Base-by-base conservation (phyloP, 2,113 vertebrate genomes). In the Melanerpes formicivorus region DNA sequence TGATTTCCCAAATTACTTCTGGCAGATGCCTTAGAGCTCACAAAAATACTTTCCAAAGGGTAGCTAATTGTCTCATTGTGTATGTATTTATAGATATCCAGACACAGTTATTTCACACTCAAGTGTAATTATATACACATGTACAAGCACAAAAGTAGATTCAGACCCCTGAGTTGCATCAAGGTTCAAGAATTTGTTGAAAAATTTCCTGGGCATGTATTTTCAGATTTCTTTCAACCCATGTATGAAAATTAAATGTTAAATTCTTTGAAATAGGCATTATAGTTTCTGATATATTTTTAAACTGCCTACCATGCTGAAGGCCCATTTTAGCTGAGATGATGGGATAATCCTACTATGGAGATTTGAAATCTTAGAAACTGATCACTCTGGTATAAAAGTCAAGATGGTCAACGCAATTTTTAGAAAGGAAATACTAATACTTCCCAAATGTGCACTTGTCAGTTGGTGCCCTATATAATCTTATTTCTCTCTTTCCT, bases 31-130 rank as follows among this genome's bases (percentile, higher is more conserved):
- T 70, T 34, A 84, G 23, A 17, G 50, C 7, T 87, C 44, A 55
- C 69, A 84, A 58, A 90, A 87, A 30, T 73, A 9, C 23, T 92
- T 94, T 77, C 78, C 65, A 26, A 90, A 76, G 60, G n/a, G 40
- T 32, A 80, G 18, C 4, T 83, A 58, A 69, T 63, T 70, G 40
- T 65, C 48, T 85, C 13, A 18, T 4, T 52, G 26, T 0, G 0
- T 13, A 18, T 52, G 17, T 77, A 85, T 42, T 77, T 85, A 56
- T 2, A 85, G 52, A 59, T 74, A 71, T 8, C 19, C 62, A 90
- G 21, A 52, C 29, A 26, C 4, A 48, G 46, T 12, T 89, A 56
- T 67, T 92, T 87, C 52, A 60, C 42, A 67, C 30, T 56, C n/a
- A 50, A 0, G 22, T 50, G 6, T 73, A 59, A 82, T 21, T 29